Percentiles rank a stretch among this genome's conserved stretches.
phyloP scores from a whole-genome alignment of 2,113 vertebrate species.

The Gyps fulvus region DNA sequence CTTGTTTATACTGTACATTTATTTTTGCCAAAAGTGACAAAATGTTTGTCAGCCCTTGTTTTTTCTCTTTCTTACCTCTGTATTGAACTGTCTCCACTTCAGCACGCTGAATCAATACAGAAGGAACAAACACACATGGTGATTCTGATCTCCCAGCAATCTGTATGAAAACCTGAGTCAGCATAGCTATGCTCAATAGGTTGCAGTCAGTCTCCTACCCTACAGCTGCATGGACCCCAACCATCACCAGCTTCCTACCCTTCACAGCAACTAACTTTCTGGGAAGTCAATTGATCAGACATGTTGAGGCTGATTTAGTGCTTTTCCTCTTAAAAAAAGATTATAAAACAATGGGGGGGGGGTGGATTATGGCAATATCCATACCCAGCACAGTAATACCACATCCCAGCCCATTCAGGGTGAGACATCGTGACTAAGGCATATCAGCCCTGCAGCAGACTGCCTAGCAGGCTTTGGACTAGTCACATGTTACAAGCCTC shows the following conservation, averaged over 20 bases:
- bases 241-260: not conserved
- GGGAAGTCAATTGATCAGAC: not conserved
- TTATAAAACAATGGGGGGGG: not conserved
- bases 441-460: not conserved
- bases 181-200: not conserved
- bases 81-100: not conserved
- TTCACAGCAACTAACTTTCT: not conserved
- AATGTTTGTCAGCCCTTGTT: not conserved
- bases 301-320: not conserved
- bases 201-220: not conserved
- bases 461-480: not conserved
- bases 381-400: not conserved
- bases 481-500: not conserved
- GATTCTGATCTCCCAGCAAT: not conserved
- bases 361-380: not conserved
- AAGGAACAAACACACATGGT: not conserved
- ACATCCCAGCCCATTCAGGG: not conserved
- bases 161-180: not conserved
- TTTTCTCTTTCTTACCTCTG: not conserved
- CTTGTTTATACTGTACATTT: not conserved
- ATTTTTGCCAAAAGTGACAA: constrained; percentile 1
- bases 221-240: not conserved
- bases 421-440: not conserved
- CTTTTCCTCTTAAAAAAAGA: not conserved
- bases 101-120: not conserved